These are phyloP conservation scores for Microcebus tavaratra DNA, from an alignment of 2,113 vertebrate genomes.

Conservation along the genomic window DNA sequence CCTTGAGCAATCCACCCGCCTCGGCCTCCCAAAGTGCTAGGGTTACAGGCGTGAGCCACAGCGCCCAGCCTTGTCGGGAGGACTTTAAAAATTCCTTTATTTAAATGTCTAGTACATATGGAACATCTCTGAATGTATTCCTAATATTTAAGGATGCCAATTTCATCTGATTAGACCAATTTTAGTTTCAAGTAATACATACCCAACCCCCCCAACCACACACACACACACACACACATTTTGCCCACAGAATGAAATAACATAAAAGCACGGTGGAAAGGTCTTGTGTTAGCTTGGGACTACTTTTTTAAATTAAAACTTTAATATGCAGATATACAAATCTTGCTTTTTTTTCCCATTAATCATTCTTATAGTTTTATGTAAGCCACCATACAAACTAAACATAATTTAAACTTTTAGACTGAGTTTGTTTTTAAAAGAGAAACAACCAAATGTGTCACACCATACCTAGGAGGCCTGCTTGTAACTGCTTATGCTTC, in stretches of 20 bases:
- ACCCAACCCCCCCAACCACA: not conserved
- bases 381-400: not conserved
- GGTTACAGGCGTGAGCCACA: too few relatives aligned
- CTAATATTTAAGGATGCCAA: not conserved
- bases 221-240: not conserved
- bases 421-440: not conserved
- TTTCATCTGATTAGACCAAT: not conserved
- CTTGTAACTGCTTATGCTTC: not conserved
- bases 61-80: not conserved
- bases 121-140: constrained; percentile 16
- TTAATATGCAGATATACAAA: not conserved
- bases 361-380: not conserved
- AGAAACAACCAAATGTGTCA: not conserved
- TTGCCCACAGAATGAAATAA: not conserved
- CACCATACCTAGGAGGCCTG: not conserved
- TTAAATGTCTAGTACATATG: not conserved
- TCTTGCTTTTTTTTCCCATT: not conserved
- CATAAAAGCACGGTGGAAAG: not conserved
- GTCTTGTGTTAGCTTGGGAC: not conserved
- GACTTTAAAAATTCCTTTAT: not conserved
- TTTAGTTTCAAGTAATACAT: not conserved
- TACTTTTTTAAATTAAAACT: not conserved
- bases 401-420: not conserved
- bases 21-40: too few relatives aligned
- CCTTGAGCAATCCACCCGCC: too few relatives aligned